Conservation (phyloP, 2,797 vertebrate species). For the Thaleichthys pacificus region DNA sequence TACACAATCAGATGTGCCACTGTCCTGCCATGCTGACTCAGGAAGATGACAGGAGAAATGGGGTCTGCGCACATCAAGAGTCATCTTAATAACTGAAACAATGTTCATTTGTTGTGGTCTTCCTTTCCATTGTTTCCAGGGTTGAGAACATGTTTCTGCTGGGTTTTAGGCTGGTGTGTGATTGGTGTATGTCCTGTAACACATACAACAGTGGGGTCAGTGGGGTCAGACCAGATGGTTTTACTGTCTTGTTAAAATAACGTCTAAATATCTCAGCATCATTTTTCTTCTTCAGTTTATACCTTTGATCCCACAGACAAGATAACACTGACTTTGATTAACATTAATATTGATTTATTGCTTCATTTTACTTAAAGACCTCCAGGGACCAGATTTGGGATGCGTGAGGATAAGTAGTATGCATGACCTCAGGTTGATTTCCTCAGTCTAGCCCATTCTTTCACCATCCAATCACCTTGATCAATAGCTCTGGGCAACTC, state of each 20-base stretch:
- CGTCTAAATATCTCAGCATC: neutral
- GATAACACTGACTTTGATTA: slow-evolving; percentile 49
- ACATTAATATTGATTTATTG: slow-evolving; percentile 29
- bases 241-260: neutral
- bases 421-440: slow-evolving; percentile 56
- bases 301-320: neutral
- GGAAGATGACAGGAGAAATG: slow-evolving; percentile 43
- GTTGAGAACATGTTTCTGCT: neutral
- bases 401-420: slow-evolving; percentile 42
- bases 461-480: slow-evolving; percentile 41
- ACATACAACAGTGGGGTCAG: neutral
- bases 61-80: slow-evolving; percentile 22
- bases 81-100: slow-evolving; percentile 9
- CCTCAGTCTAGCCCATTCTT: slow-evolving; percentile 46
- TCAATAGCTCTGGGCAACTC: slow-evolving; percentile 38
- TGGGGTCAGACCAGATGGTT: neutral
- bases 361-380: slow-evolving; percentile 50
- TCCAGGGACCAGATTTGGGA: slow-evolving; percentile 2
- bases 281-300: neutral
- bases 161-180: neutral
- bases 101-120: slow-evolving; percentile 10
- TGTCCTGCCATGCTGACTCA: slow-evolving; percentile 44
- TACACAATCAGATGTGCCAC: slow-evolving; percentile 36
- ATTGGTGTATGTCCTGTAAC: slow-evolving; percentile 1
- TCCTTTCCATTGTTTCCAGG: neutral